phyloP scores from a whole-genome alignment of 2,888 invertebrate species.

The Cryptus armator region DNA sequence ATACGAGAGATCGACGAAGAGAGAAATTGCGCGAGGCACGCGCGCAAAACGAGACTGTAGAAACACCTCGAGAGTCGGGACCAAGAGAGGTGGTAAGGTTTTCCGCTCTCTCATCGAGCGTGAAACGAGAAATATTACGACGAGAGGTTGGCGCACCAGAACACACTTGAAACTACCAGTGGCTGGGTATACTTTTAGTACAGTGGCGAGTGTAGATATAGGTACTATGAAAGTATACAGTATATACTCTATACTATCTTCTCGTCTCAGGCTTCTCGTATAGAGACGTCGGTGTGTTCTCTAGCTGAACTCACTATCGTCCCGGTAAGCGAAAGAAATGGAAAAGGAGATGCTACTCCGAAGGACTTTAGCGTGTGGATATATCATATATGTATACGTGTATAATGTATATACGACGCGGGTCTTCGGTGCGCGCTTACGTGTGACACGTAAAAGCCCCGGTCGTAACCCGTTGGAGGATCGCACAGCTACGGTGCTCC shows the following conservation, averaged over 20 bases:
- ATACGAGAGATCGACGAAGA: constrained; percentile 63
- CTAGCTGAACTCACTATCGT: neutral
- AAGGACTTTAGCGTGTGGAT: neutral
- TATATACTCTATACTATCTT: constrained; percentile 14
- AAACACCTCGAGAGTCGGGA: constrained; percentile 25
- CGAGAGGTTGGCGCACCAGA: constrained; percentile 34
- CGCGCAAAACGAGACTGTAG: constrained; percentile 42
- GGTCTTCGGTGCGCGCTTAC: constrained; percentile 37
- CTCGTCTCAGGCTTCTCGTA: neutral
- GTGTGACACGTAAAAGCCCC: constrained; percentile 48
- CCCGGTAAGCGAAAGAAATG: constrained; percentile 3
- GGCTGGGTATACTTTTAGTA: constrained; percentile 1
- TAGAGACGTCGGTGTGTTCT: too few relatives aligned
- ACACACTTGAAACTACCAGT: neutral
- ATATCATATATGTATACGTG: neutral
- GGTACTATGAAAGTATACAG: neutral
- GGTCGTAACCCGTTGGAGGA: constrained; percentile 64
- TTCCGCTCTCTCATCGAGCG: constrained; percentile 41
- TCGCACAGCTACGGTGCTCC: constrained; percentile 67
- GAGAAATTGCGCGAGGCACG: constrained; percentile 57
- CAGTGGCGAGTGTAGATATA: neutral
- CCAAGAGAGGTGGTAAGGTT: constrained; percentile 43
- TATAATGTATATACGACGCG: constrained; percentile 1
- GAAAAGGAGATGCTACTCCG: constrained; percentile 2
- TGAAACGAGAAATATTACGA: constrained; percentile 59